phyloP scores from a whole-genome alignment of 37 sponge, comb jelly and placozoan species.

The Spongilla lacustris region DNA sequence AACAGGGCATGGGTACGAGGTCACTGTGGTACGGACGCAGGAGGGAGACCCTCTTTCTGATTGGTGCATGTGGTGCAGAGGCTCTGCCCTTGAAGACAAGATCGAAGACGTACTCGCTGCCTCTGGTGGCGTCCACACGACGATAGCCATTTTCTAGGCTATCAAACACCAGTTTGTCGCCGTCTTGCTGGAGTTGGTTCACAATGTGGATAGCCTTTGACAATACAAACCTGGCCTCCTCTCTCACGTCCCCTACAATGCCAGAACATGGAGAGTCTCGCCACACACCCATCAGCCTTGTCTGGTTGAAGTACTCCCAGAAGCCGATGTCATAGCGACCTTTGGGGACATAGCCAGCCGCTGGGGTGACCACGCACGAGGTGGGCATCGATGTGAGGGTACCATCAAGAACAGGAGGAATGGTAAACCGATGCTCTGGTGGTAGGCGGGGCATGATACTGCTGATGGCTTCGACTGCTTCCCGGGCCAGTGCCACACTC shows the following conservation, averaged over 20 bases:
- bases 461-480: not conserved
- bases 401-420: not conserved
- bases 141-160: constrained; percentile 71
- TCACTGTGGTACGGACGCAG: constrained; percentile 54
- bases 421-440: constrained; percentile 31
- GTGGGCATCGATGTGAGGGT: not conserved
- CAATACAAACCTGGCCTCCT: constrained; percentile 57
- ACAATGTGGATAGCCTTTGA: constrained; percentile 58
- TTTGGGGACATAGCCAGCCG: constrained; percentile 39
- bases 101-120: constrained; percentile 77
- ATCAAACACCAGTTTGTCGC: constrained; percentile 52
- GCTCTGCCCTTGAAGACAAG: constrained; percentile 42
- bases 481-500: constrained; percentile 13
- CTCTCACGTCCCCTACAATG: constrained; percentile 59
- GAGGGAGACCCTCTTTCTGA: constrained; percentile 53
- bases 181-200: constrained; percentile 37
- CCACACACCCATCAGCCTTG: constrained; percentile 55
- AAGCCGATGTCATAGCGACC: constrained; percentile 52
- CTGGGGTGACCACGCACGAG: constrained; percentile 8
- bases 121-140: constrained; percentile 70
- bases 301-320: constrained; percentile 87
- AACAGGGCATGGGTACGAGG: constrained; percentile 26
- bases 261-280: constrained; percentile 57
- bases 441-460: constrained; percentile 58
- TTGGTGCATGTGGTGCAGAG: not conserved